Evolutionary conservation across 2,797 vertebrate species (phyloP).

Genomic region (Lacerta agilis): DNA sequence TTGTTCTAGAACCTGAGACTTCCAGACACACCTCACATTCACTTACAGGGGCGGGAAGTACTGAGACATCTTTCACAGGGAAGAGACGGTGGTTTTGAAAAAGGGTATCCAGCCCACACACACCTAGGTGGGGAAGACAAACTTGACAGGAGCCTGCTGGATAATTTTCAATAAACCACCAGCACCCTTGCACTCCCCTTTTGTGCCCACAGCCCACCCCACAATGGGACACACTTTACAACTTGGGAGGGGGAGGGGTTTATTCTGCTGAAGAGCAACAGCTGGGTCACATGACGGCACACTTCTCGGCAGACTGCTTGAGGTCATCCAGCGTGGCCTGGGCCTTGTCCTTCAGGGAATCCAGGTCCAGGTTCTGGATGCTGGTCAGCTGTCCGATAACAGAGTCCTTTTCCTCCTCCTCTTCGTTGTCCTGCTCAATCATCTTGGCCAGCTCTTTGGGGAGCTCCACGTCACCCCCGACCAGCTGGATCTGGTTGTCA

Average conservation of each 20-base stretch:
- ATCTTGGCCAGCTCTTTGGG: conserved; percentile 97
- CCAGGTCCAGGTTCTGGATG: conserved; percentile 93
- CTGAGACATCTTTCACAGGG: conserved; percentile 17
- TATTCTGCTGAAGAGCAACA: neutral
- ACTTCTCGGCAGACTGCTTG: conserved; percentile 96
- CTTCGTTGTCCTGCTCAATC: conserved; percentile 95
- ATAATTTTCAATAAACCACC: neutral
- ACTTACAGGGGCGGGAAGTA: neutral
- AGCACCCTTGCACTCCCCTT: neutral
- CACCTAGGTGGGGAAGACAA: conserved; percentile 39
- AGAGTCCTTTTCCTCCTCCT: conserved; percentile 91
- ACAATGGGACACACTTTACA: neutral
- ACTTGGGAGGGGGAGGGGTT: neutral
- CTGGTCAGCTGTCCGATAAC: conserved; percentile 92
- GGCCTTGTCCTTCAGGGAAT: conserved; percentile 95
- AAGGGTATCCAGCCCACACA: conserved; percentile 39
- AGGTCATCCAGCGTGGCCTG: conserved; percentile 94
- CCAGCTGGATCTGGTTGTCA: conserved; percentile 94
- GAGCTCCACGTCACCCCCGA: conserved; percentile 90
- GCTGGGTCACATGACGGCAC: conserved; percentile 88
- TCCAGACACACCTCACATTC: conserved; percentile 12
- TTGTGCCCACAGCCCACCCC: conserved; percentile 19
- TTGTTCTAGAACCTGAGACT: conserved; percentile 28
- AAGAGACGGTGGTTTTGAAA: neutral
- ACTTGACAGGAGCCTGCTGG: conserved; percentile 1